Evolutionary conservation across 2,888 invertebrate species (phyloP).

Genomic region (Minunthozetes semirufus): DNA sequence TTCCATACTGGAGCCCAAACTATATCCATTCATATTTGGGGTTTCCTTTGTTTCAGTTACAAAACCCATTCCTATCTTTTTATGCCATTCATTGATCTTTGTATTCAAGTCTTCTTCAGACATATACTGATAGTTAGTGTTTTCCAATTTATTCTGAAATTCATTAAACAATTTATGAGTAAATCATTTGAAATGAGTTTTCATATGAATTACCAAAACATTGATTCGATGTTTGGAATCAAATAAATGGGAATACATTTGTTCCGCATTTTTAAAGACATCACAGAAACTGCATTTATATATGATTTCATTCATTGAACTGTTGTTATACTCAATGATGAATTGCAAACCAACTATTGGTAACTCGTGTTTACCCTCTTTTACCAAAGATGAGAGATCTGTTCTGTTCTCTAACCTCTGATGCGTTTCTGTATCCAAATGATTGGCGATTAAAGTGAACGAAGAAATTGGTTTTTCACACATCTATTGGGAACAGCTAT

Average conservation of each 20-base stretch:
- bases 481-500: background rate
- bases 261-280: background rate
- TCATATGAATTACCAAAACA: background rate
- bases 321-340: background rate
- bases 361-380: background rate
- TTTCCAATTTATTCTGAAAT: background rate
- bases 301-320: background rate
- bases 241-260: background rate
- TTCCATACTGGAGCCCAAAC: background rate
- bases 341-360: background rate
- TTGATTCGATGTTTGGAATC: background rate
- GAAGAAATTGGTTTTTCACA: background rate
- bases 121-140: background rate
- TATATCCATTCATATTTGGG: background rate
- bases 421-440: background rate
- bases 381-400: background rate
- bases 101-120: background rate
- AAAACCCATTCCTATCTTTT: background rate
- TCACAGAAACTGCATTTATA: background rate
- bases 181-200: background rate
- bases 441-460: background rate
- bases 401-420: background rate
- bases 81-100: background rate
- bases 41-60: background rate
- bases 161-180: no score